phyloP scores from a whole-genome alignment of 2,888 invertebrate species.

The Drosophila yooni region DNA sequence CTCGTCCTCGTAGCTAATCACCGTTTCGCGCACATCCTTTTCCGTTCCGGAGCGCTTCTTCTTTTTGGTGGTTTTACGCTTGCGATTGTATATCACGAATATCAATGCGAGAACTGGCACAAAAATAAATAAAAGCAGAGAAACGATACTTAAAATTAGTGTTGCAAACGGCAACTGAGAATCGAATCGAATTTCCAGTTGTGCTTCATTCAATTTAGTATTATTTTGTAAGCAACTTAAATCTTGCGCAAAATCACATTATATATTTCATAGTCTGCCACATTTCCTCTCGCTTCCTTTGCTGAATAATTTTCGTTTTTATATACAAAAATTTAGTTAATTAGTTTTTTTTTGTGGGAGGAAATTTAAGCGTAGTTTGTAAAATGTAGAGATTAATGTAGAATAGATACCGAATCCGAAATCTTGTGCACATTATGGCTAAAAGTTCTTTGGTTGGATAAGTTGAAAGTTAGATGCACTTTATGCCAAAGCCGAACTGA shows the following conservation, averaged over 20 bases:
- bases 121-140: neutral
- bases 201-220: neutral
- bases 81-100: constrained; percentile 97
- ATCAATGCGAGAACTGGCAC: constrained; percentile 94
- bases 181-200: neutral
- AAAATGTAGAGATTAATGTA: neutral
- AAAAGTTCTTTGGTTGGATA: constrained; percentile 41
- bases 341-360: neutral
- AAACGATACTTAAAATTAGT: neutral
- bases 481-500: constrained; percentile 31
- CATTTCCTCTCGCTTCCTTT: neutral
- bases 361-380: neutral
- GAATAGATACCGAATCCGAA: constrained; percentile 10
- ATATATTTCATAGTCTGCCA: neutral
- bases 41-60: constrained; percentile 98
- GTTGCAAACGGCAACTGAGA: neutral
- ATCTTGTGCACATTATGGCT: constrained; percentile 28
- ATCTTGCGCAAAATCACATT: neutral
- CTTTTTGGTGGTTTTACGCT: constrained; percentile 89
- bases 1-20: constrained; percentile 99
- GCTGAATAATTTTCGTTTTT: neutral
- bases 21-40: constrained; percentile 99
- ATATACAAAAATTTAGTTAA: neutral
- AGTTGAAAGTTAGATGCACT: constrained; percentile 59
- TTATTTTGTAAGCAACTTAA: neutral